These are phyloP conservation scores for Neodiprion fabricii DNA, from an alignment of 1,140 invertebrate species.

Conservation along the genomic window DNA sequence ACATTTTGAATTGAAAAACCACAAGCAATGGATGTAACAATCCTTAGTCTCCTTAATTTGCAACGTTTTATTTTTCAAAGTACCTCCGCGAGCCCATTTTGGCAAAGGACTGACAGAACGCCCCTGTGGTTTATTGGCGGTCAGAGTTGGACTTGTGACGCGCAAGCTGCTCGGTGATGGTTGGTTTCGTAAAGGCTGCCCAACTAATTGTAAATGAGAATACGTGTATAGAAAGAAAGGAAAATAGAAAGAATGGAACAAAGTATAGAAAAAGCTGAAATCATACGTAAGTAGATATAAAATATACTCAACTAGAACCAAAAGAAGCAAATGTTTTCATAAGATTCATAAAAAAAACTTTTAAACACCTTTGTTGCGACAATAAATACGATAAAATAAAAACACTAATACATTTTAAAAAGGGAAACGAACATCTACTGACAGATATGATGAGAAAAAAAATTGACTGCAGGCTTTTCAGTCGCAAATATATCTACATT, in stretches of 20 bases:
- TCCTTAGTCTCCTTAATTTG: constrained; percentile 13
- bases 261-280: too few relatives aligned
- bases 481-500: too few relatives aligned
- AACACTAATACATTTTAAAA: constrained; percentile 21
- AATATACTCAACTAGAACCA: not conserved
- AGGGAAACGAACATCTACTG: constrained; percentile 17
- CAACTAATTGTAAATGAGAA: constrained; percentile 52
- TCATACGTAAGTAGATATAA: not conserved
- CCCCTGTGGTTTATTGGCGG: constrained; percentile 48
- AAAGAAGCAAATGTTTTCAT: not conserved
- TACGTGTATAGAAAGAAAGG: not conserved
- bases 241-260: not conserved
- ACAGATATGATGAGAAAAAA: not conserved
- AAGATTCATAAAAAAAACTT: not conserved
- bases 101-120: constrained; percentile 63
- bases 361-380: constrained; percentile 7
- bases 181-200: constrained; percentile 62
- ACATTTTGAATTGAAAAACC: not conserved
- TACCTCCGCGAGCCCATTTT: constrained; percentile 67
- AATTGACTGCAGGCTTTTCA: too few relatives aligned
- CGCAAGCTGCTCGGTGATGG: constrained; percentile 60
- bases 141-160: constrained; percentile 50
- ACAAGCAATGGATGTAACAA: not conserved
- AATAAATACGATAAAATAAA: constrained; percentile 24
- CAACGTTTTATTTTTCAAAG: constrained; percentile 23